Evolutionary conservation across 2,888 invertebrate genomes (phyloP).

Genomic region (Polylopha cassiicola): DNA sequence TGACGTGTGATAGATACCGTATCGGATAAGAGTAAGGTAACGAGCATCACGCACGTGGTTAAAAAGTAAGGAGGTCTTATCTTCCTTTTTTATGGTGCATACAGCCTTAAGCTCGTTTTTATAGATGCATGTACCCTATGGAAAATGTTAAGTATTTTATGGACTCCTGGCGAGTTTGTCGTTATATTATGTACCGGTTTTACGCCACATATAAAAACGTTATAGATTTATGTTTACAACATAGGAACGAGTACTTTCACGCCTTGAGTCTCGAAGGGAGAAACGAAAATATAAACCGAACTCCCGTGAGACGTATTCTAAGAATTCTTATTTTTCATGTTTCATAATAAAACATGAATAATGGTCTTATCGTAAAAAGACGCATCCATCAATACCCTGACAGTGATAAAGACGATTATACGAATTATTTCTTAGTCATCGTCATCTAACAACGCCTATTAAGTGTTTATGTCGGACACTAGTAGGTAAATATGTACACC

Average conservation of each 20-base stretch:
- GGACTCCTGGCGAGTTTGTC: slow-evolving; percentile 17
- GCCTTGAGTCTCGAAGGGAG: too few species aligned
- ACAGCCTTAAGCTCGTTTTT: slow-evolving; percentile 43
- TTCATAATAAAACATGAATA: too few species aligned
- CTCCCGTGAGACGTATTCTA: too few species aligned
- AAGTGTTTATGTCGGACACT: too few species aligned
- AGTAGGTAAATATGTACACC: too few species aligned
- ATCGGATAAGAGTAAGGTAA: slow-evolving; percentile 28
- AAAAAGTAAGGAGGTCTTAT: slow-evolving; percentile 64
- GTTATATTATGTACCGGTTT: slow-evolving; percentile 19
- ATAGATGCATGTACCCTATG: slow-evolving; percentile 28
- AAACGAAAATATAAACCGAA: too few species aligned
- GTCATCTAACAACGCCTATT: too few species aligned
- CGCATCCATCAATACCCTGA: too few species aligned
- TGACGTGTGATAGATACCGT: slow-evolving; percentile 20
- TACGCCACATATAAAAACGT: slow-evolving; percentile 17
- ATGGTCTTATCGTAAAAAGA: too few species aligned
- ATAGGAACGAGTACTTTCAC: slow-evolving; percentile 17
- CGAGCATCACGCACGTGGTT: slow-evolving; percentile 34
- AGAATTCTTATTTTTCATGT: too few species aligned
- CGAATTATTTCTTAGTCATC: too few species aligned
- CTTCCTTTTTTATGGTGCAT: slow-evolving; percentile 64
- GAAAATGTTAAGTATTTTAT: slow-evolving; percentile 25
- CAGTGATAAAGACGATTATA: too few species aligned
- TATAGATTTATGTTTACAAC: slow-evolving; percentile 21